phyloP scores from a whole-genome alignment of 2,888 invertebrate species.

The Sinotaia quadrata region DNA sequence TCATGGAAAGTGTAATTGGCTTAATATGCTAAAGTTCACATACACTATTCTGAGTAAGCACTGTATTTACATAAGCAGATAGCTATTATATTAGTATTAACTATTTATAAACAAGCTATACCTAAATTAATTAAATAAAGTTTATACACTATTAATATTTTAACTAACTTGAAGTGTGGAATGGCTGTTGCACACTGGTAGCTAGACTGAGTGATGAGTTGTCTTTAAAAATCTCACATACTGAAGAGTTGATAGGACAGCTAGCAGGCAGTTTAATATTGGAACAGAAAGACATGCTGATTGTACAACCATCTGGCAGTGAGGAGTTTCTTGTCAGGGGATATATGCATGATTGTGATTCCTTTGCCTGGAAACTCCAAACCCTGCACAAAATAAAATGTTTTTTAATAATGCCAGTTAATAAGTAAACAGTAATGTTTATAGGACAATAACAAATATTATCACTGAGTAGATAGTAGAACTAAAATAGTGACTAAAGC shows the following conservation, averaged over 20 bases:
- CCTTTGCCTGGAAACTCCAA: conserved; percentile 2
- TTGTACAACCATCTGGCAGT: conserved; percentile 4
- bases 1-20: no score
- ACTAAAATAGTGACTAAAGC: no score
- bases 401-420: background rate
- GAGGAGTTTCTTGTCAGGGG: background rate
- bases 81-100: no score
- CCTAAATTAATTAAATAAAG: no score
- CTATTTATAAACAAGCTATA: no score
- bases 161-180: conserved; percentile 15
- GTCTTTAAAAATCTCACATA: conserved; percentile 13
- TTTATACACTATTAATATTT: no score
- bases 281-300: conserved; percentile 21
- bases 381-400: conserved; percentile 1
- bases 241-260: conserved; percentile 3
- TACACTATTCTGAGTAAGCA: no score
- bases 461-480: no score
- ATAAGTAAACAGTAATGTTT: no score
- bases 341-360: background rate
- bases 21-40: background rate
- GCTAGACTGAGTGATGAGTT: background rate
- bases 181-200: background rate
- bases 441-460: no score
- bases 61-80: no score
- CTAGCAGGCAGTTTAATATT: background rate